Evolutionary conservation across 2,113 vertebrate genomes (phyloP).

Genomic region (Perccottus glenii): DNA sequence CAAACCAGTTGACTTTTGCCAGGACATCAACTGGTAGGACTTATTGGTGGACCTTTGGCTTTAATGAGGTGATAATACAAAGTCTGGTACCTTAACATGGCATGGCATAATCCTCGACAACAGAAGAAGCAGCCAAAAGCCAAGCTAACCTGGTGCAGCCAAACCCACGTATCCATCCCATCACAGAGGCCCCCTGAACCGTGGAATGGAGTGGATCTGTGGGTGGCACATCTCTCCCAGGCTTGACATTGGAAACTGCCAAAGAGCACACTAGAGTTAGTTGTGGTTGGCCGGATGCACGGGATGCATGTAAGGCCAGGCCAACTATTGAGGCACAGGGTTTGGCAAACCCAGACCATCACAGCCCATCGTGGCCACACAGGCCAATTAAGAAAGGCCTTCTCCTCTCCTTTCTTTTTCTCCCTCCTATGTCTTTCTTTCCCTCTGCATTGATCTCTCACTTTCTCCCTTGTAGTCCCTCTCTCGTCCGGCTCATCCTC

Average conservation of each 20-base stretch:
- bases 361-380: constrained; percentile 71
- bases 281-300: constrained; percentile 81
- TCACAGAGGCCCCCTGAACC: constrained; percentile 65
- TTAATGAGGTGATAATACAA: constrained; percentile 1
- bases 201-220: constrained; percentile 66
- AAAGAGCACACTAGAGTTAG: constrained; percentile 81
- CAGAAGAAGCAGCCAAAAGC: constrained; percentile 36
- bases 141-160: constrained; percentile 41
- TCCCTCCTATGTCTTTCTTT: constrained; percentile 63
- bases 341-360: constrained; percentile 73
- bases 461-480: constrained; percentile 62
- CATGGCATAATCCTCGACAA: constrained; percentile 42
- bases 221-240: constrained; percentile 75
- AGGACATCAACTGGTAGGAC: background rate
- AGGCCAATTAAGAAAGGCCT: constrained; percentile 74
- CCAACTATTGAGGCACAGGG: constrained; percentile 78
- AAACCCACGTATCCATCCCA: constrained; percentile 51
- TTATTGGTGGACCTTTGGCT: background rate
- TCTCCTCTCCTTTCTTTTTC: constrained; percentile 65
- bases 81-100: constrained; percentile 4
- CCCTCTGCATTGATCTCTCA: constrained; percentile 63
- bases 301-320: constrained; percentile 77
- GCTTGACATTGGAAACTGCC: constrained; percentile 77
- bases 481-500: constrained; percentile 61
- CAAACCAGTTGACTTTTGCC: background rate